Conservation (phyloP, 2,797 vertebrate genomes). For the Balearica regulorum region DNA sequence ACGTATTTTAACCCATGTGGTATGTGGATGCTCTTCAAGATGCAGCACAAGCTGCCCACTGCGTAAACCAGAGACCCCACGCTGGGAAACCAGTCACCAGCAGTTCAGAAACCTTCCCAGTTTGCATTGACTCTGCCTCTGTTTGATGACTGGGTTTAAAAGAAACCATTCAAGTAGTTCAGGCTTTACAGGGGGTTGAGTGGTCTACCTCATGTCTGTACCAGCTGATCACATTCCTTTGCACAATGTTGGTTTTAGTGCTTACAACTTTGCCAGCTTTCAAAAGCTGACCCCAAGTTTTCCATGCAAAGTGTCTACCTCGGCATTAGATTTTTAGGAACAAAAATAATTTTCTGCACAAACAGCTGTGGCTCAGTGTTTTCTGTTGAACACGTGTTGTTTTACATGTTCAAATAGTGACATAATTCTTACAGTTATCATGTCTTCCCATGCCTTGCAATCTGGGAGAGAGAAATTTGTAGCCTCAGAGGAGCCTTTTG, state of each 20-base stretch:
- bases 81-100: neutral
- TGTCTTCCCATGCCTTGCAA: neutral
- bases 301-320: neutral
- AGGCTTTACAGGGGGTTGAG: neutral
- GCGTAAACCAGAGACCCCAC: rapidly evolving
- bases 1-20: neutral
- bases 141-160: neutral
- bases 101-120: neutral
- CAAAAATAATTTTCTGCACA: neutral
- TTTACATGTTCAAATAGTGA: neutral
- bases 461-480: neutral
- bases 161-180: neutral
- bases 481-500: neutral
- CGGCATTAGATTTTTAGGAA: neutral
- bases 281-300: neutral
- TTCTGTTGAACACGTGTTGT: neutral
- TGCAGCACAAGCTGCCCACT: neutral
- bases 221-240: neutral
- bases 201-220: neutral
- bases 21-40: rapidly evolving
- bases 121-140: neutral
- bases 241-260: rapidly evolving
- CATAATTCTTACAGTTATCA: neutral
- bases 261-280: neutral
- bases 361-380: neutral